These are phyloP conservation scores for Aelia acuminata DNA, from an alignment of 2,888 invertebrate species.

Conservation along the genomic window DNA sequence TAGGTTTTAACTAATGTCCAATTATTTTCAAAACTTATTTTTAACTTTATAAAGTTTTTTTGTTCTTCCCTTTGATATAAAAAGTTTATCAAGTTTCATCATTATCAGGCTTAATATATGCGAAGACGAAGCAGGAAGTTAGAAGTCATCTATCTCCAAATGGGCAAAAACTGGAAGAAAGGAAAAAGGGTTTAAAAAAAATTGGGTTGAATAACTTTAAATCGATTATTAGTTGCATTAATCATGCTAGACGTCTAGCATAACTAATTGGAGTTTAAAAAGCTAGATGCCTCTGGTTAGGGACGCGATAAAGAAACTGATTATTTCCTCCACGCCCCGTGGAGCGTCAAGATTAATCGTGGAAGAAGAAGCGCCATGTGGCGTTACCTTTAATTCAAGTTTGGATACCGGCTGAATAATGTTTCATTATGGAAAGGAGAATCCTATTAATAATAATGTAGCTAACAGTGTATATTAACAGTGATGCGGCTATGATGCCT, in stretches of 20 bases:
- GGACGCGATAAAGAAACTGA: background rate
- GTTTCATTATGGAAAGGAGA: too few species aligned
- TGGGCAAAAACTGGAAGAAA: background rate
- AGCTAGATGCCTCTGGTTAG: constrained; percentile 16
- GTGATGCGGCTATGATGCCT: too few species aligned
- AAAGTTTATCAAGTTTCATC: background rate
- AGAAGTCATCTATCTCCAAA: constrained; percentile 6
- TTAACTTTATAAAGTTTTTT: too few species aligned
- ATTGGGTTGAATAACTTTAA: constrained; percentile 37
- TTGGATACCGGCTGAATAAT: background rate
- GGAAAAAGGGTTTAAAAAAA: background rate
- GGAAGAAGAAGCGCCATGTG: background rate
- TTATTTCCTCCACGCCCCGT: background rate
- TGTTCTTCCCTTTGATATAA: too few species aligned
- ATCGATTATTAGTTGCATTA: constrained; percentile 50
- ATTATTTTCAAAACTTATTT: too few species aligned
- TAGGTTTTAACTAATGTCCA: too few species aligned
- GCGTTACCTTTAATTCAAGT: background rate
- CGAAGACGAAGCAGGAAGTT: background rate
- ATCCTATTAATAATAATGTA: too few species aligned
- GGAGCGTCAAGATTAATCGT: constrained; percentile 19
- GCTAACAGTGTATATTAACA: too few species aligned
- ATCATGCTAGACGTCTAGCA: constrained; percentile 37
- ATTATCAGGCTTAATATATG: background rate
- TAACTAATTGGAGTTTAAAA: constrained; percentile 48